phyloP scores from a whole-genome alignment of 2,888 invertebrate genomes.

The Hyles lineata region DNA sequence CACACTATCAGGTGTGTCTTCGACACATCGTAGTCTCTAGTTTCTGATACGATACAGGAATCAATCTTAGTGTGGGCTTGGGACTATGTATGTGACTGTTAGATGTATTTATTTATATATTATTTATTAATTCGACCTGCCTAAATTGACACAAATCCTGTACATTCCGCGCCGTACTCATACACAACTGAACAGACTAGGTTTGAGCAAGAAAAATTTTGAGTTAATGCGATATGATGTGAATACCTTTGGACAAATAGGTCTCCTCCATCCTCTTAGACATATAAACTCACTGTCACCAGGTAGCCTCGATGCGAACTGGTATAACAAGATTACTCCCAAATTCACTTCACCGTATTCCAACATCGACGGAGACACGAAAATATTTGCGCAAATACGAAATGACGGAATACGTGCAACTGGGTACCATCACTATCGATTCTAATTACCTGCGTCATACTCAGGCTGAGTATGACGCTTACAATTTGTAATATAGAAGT shows the following conservation, averaged over 20 bases:
- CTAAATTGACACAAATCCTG: too few relatives aligned
- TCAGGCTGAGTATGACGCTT: neutral
- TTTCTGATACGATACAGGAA: too few relatives aligned
- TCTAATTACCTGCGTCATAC: neutral
- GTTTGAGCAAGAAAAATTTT: constrained; percentile 52
- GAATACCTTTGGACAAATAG: constrained; percentile 43
- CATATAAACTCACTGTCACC: constrained; percentile 15
- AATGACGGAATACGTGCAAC: neutral
- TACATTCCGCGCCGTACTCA: neutral
- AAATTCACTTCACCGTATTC: constrained; percentile 37
- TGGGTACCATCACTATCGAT: neutral
- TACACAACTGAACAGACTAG: constrained; percentile 36
- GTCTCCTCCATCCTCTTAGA: constrained; percentile 11
- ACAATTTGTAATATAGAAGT: neutral
- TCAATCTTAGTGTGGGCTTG: too few relatives aligned
- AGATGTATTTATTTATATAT: too few relatives aligned
- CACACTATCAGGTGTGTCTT: too few relatives aligned
- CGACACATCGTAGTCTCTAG: too few relatives aligned
- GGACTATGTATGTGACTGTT: too few relatives aligned
- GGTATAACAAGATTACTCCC: constrained; percentile 29
- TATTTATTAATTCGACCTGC: too few relatives aligned
- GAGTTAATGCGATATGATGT: constrained; percentile 55
- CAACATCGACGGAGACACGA: neutral
- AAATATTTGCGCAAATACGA: neutral
- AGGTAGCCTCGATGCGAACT: neutral